Evolutionary conservation across 2,888 invertebrate genomes (phyloP).

Genomic region (Cyaniris semiargus): DNA sequence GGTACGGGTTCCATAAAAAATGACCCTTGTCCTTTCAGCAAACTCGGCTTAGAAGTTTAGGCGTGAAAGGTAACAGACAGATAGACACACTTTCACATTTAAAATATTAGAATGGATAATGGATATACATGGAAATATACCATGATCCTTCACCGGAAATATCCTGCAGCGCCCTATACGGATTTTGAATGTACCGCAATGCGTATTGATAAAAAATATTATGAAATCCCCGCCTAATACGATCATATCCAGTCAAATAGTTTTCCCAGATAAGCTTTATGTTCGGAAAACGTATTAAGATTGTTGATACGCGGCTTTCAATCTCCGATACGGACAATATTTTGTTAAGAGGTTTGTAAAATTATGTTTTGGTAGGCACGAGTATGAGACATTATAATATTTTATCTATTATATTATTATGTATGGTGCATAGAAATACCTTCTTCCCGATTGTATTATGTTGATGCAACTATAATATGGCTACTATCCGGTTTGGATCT

Average conservation of each 20-base stretch:
- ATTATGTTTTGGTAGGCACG: neutral
- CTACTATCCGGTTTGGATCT: no score
- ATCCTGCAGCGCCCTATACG: neutral
- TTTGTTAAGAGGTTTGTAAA: neutral
- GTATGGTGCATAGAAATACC: no score
- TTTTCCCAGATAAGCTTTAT: conserved; percentile 16
- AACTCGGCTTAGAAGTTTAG: no score
- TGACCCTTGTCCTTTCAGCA: no score
- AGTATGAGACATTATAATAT: neutral
- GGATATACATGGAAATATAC: neutral
- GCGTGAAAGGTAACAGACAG: no score
- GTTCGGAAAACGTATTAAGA: conserved; percentile 16
- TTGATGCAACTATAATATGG: no score
- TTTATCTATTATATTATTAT: no score
- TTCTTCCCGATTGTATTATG: no score
- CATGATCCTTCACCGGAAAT: neutral
- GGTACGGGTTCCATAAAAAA: no score
- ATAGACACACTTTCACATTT: no score
- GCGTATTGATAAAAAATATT: conserved; percentile 21
- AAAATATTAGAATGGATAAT: no score
- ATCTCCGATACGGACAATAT: conserved; percentile 2
- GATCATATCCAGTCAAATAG: conserved; percentile 24
- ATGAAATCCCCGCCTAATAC: conserved; percentile 15
- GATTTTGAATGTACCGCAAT: conserved; percentile 14
- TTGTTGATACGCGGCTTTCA: conserved; percentile 13